These are phyloP conservation scores for Metallyticus violacea DNA, from an alignment of 2,888 invertebrate species.

Conservation along the genomic window DNA sequence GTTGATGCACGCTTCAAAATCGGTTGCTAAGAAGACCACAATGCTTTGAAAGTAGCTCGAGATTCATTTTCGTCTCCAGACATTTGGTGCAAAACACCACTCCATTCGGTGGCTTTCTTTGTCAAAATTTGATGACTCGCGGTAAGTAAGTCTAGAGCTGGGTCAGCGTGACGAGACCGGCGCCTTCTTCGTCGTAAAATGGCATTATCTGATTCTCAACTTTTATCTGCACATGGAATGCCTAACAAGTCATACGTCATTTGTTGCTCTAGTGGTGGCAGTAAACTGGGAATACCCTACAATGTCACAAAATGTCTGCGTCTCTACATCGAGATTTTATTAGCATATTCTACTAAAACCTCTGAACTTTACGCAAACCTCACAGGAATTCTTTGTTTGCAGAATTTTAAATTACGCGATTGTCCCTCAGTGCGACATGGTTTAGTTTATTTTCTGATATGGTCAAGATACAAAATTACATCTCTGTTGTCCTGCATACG, in stretches of 20 bases:
- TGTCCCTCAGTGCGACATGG: no score
- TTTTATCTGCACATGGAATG: not conserved
- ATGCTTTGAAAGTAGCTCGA: no score
- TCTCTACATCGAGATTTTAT: not conserved
- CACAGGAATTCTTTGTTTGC: no score
- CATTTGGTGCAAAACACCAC: no score
- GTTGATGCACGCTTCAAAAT: not conserved
- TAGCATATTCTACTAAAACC: not conserved
- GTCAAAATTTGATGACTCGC: not conserved
- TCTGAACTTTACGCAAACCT: no score
- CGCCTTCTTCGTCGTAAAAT: not conserved
- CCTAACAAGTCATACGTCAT: not conserved
- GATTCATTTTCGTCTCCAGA: not conserved
- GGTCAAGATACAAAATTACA: no score
- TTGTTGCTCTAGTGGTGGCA: not conserved
- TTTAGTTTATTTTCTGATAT: no score
- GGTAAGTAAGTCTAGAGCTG: not conserved
- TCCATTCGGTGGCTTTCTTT: not conserved
- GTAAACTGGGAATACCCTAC: not conserved
- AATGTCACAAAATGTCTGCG: not conserved
- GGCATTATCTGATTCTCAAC: not conserved
- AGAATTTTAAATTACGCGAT: no score
- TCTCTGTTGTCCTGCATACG: no score
- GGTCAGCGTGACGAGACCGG: not conserved
- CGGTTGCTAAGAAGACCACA: no score